Percentiles rank a stretch among this genome's conserved stretches.
These are phyloP conservation scores for Clarias platycephalus DNA, from an alignment of 2,797 vertebrate species.

Conservation along the genomic window DNA sequence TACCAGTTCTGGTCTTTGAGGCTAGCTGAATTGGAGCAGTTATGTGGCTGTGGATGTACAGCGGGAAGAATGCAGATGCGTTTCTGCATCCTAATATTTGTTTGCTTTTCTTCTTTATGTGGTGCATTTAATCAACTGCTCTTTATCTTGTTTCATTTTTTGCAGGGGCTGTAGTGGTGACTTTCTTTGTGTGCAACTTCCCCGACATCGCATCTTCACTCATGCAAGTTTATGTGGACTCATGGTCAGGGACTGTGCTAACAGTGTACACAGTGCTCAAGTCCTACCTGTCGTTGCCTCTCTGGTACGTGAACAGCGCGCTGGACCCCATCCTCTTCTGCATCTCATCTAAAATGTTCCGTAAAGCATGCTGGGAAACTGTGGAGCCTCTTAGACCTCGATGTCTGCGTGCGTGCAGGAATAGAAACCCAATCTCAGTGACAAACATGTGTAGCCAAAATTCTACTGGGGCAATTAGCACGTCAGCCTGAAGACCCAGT, in stretches of 20 bases:
- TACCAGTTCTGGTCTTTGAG: background rate
- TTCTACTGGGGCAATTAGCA: slow-evolving; percentile 35
- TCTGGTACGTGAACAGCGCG: slow-evolving; percentile 79
- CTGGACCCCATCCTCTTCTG: slow-evolving; percentile 79
- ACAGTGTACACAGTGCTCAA: slow-evolving; percentile 75
- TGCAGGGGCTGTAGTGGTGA: slow-evolving; percentile 72
- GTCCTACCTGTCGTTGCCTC: slow-evolving; percentile 74
- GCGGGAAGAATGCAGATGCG: background rate
- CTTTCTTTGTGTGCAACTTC: slow-evolving; percentile 79
- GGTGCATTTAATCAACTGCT: background rate
- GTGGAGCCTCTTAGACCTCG: slow-evolving; percentile 58
- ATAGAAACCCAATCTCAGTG: slow-evolving; percentile 1
- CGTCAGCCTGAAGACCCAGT: background rate
- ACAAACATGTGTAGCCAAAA: slow-evolving; percentile 29
- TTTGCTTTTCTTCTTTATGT: background rate
- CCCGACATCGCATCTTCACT: slow-evolving; percentile 77
- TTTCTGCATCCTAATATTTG: background rate
- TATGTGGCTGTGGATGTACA: background rate
- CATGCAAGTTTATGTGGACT: slow-evolving; percentile 76
- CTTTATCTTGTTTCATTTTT: background rate
- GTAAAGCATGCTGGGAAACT: slow-evolving; percentile 73
- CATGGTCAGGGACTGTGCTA: slow-evolving; percentile 71
- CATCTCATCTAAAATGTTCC: slow-evolving; percentile 76
- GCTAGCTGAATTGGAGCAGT: background rate
- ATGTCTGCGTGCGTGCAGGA: slow-evolving; percentile 42